Conservation (phyloP, 2,113 vertebrate genomes). For the Daboia siamensis region DNA sequence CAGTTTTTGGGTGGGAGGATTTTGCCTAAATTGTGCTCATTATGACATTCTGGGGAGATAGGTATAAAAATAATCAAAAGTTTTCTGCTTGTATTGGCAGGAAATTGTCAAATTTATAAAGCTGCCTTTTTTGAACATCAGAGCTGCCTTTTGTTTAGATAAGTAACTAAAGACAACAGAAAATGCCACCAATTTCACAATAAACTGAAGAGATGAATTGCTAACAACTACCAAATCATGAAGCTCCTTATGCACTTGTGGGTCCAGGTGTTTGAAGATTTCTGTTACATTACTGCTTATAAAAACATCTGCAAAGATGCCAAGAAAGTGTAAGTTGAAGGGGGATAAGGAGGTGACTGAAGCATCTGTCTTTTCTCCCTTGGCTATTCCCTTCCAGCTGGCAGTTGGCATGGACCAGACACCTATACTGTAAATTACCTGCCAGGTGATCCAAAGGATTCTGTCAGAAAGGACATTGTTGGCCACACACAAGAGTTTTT, state of each 20-base stretch:
- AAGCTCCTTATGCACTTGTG: constrained; percentile 18
- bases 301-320: constrained; percentile 18
- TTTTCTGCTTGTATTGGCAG: not conserved
- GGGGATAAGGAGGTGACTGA: not conserved
- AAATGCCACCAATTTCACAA: constrained; percentile 18
- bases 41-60: not conserved
- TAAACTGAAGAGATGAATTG: constrained; percentile 7
- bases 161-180: not conserved
- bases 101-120: not conserved
- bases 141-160: not conserved
- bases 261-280: constrained; percentile 22
- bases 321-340: constrained; percentile 1
- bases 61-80: not conserved
- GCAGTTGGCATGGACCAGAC: not conserved
- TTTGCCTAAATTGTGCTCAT: not conserved
- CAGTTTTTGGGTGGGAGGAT: not conserved
- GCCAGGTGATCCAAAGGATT: not conserved
- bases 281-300: constrained; percentile 1
- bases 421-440: not conserved
- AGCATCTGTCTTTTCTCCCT: not conserved
- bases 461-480: not conserved
- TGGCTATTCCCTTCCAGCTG: constrained; percentile 10
- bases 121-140: not conserved
- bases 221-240: constrained; percentile 3
- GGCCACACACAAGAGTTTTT: not conserved